A percentile compares a stretch with the other conserved stretches of the same genome.
These are phyloP conservation scores for Agrochola litura DNA, from an alignment of 2,888 invertebrate species.

Conservation along the genomic window DNA sequence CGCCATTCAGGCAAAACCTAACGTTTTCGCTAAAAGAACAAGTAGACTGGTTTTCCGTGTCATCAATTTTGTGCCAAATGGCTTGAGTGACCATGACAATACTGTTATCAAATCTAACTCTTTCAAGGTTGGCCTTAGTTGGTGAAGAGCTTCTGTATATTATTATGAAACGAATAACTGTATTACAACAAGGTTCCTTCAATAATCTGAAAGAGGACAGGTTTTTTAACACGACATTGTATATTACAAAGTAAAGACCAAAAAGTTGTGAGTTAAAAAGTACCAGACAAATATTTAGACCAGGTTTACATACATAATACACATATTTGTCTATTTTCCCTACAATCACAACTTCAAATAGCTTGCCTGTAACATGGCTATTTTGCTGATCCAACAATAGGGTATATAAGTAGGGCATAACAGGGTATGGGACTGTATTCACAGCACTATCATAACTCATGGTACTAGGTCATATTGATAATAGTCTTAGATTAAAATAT, in stretches of 20 bases:
- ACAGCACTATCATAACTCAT: background rate
- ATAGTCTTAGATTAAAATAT: background rate
- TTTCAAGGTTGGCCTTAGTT: constrained; percentile 33
- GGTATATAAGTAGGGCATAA: no score
- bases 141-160: background rate
- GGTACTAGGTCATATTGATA: background rate
- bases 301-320: background rate
- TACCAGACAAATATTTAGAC: background rate
- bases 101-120: constrained; percentile 21
- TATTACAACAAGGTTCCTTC: background rate
- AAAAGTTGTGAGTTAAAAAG: background rate
- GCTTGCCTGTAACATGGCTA: background rate
- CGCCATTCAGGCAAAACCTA: constrained; percentile 21
- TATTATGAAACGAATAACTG: background rate
- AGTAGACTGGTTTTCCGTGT: constrained; percentile 23
- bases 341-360: background rate
- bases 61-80: constrained; percentile 37
- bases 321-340: background rate
- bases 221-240: no score
- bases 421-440: background rate
- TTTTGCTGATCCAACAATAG: background rate
- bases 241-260: no score
- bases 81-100: constrained; percentile 27
- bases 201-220: background rate
- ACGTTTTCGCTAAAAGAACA: constrained; percentile 5